Conservation (phyloP, 1,140 invertebrate genomes). For the Calephelis nemesis region DNA sequence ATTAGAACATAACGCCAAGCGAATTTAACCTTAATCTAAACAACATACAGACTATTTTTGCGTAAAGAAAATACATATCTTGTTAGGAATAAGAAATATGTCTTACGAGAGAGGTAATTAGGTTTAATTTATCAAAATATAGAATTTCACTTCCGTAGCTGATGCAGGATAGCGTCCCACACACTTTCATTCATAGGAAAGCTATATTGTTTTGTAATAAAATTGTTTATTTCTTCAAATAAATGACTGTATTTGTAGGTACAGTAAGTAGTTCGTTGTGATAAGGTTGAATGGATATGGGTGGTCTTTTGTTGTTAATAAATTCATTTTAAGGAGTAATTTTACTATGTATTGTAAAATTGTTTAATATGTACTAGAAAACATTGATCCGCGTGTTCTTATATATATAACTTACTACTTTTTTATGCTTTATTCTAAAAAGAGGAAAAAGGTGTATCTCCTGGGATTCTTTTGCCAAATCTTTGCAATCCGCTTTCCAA, state of each 20-base stretch:
- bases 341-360: no score
- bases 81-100: conserved; percentile 35
- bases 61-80: conserved; percentile 17
- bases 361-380: no score
- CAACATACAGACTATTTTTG: conserved; percentile 33
- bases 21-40: conserved; percentile 36
- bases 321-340: no score
- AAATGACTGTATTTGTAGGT: conserved; percentile 57
- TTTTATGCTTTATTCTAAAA: no score
- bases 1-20: conserved; percentile 35
- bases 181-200: conserved; percentile 72
- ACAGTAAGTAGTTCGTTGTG: conserved; percentile 48
- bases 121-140: conserved; percentile 36
- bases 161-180: conserved; percentile 69
- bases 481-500: no score
- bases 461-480: no score
- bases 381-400: no score
- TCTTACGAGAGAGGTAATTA: conserved; percentile 35
- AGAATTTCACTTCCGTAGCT: conserved; percentile 25
- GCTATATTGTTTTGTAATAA: conserved; percentile 75
- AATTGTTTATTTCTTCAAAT: conserved; percentile 72
- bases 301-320: conserved; percentile 44
- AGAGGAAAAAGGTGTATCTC: no score
- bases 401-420: no score
- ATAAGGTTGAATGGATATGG: conserved; percentile 47